phyloP scores from a whole-genome alignment of 2,888 invertebrate species.

The Antheraea yamamai region DNA sequence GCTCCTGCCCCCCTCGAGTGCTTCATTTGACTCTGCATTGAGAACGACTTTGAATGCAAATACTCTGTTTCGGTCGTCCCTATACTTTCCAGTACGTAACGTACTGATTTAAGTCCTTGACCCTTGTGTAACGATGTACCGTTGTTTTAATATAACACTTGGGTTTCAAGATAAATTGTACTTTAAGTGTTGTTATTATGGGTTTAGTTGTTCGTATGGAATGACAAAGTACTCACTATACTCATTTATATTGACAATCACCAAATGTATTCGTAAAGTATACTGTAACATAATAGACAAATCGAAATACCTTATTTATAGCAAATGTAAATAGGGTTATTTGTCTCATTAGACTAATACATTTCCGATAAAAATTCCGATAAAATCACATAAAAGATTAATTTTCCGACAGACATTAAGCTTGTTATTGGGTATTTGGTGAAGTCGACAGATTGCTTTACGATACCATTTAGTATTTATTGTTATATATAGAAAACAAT shows the following conservation, averaged over 20 bases:
- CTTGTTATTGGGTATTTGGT: background rate
- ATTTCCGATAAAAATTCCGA: too few species aligned
- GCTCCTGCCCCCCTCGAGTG: too few species aligned
- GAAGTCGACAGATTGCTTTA: background rate
- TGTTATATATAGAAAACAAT: background rate
- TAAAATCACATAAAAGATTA: too few species aligned
- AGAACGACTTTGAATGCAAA: slow-evolving; percentile 23
- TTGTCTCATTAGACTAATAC: too few species aligned
- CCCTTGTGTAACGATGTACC: background rate
- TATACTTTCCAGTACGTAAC: background rate
- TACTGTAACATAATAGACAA: background rate
- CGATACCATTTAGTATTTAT: background rate
- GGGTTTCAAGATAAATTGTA: background rate
- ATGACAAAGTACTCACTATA: background rate
- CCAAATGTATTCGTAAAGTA: background rate
- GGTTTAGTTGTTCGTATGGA: background rate
- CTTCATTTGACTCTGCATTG: slow-evolving; percentile 27
- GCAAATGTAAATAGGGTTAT: background rate
- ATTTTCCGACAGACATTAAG: background rate
- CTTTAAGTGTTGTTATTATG: background rate
- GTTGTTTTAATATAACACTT: background rate
- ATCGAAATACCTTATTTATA: background rate
- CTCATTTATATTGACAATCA: too few species aligned
- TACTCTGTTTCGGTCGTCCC: slow-evolving; percentile 23
- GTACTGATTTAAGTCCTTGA: background rate